A percentile compares a stretch with the other conserved stretches of the same genome.
Evolutionary conservation across 2,113 vertebrate species (phyloP).

Genomic region (Balaeniceps rex): DNA sequence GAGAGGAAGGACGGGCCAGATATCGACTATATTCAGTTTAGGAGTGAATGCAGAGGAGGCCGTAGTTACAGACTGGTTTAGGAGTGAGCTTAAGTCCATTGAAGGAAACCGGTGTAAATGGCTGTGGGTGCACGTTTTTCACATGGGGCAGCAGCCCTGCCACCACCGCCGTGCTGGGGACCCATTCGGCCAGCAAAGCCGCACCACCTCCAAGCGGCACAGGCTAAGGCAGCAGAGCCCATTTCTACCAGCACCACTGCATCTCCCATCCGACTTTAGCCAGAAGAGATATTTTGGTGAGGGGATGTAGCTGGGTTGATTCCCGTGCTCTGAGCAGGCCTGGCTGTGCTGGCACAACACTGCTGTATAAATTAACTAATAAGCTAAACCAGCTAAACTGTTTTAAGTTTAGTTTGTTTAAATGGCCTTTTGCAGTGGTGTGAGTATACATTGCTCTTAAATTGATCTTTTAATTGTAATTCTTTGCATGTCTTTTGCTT

Average conservation of each 20-base stretch:
- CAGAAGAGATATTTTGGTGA: background rate
- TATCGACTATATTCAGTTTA: background rate
- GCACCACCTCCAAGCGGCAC: background rate
- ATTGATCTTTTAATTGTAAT: background rate
- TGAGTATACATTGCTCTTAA: background rate
- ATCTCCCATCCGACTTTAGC: background rate
- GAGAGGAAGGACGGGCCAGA: background rate
- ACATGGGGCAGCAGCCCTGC: background rate
- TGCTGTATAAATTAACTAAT: background rate
- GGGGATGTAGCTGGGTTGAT: background rate
- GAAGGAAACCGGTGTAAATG: background rate
- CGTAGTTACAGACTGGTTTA: background rate
- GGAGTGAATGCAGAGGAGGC: background rate
- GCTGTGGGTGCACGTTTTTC: background rate
- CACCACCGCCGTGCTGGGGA: accelerated
- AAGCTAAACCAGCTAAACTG: background rate
- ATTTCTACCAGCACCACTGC: background rate
- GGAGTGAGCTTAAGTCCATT: background rate
- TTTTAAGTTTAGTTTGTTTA: background rate
- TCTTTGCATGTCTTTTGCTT: background rate
- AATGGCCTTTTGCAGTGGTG: background rate
- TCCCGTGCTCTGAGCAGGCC: background rate
- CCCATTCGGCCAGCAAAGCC: background rate
- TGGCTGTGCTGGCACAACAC: background rate
- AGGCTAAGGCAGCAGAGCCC: background rate